Percentiles rank a stretch among this genome's conserved stretches.
Conservation (phyloP, 2,113 vertebrate genomes). For the Platanista minor region DNA sequence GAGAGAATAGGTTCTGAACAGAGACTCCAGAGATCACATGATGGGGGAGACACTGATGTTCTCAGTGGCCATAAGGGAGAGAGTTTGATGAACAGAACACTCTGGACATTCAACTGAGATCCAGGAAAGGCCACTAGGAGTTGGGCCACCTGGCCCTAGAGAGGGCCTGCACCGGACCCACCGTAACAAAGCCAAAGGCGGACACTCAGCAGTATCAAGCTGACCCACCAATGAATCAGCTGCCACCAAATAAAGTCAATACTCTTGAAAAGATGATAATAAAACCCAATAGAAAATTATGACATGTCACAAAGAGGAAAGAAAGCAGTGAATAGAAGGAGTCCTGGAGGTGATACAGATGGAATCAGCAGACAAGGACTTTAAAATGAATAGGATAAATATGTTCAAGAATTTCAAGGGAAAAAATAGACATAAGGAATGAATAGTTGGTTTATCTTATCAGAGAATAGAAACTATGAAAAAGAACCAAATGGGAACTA, state of each 20-base stretch:
- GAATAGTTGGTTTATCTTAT: background rate
- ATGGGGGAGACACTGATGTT: background rate
- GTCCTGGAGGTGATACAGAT: background rate
- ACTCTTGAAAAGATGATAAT: background rate
- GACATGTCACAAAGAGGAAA: background rate
- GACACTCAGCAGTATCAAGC: background rate
- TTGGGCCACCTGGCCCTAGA: background rate
- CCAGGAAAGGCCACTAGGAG: background rate
- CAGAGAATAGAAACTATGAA: background rate
- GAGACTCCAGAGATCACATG: background rate
- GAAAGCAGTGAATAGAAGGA: background rate
- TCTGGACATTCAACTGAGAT: background rate
- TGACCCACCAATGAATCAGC: background rate
- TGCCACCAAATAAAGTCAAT: background rate
- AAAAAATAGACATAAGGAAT: background rate
- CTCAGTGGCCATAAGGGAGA: background rate
- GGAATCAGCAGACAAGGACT: background rate
- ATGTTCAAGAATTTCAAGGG: background rate
- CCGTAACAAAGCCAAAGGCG: background rate
- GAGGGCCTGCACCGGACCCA: background rate
- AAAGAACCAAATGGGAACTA: background rate
- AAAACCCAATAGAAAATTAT: background rate
- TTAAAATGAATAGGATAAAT: background rate
- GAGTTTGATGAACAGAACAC: background rate
- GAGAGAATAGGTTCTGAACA: background rate